A percentile compares a stretch with the other conserved stretches of the same genome.
These are phyloP conservation scores for Neoitamus cyanurus DNA, from an alignment of 2,888 invertebrate genomes.

Conservation along the genomic window DNA sequence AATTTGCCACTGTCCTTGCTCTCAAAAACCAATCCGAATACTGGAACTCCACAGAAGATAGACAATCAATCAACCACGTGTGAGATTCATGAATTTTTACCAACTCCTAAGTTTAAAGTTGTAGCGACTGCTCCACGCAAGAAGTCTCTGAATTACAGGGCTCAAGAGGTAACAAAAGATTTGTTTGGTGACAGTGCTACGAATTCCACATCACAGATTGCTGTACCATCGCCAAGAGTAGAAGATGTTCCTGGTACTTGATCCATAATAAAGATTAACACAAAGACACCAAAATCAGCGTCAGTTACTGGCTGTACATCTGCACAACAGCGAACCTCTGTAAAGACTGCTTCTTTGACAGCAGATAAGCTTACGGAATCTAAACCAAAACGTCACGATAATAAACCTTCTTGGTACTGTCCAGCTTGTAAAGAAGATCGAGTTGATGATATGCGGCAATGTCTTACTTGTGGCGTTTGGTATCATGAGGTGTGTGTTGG, in stretches of 20 bases:
- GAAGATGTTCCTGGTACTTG: conserved; percentile 13
- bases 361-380: background rate
- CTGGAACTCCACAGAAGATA: conserved; percentile 38
- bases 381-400: background rate
- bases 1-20: conserved; percentile 9
- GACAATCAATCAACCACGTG: conserved; percentile 28
- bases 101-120: conserved; percentile 44
- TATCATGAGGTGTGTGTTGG: conserved; percentile 11
- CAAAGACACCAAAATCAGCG: conserved; percentile 5
- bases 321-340: conserved; percentile 4
- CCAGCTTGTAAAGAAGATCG: conserved; percentile 44
- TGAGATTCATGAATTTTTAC: conserved; percentile 25
- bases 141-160: conserved; percentile 40
- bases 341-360: conserved; percentile 6
- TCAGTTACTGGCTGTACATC: conserved; percentile 5
- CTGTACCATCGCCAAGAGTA: conserved; percentile 9
- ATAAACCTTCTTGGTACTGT: conserved; percentile 26
- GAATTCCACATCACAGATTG: conserved; percentile 9
- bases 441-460: conserved; percentile 42
- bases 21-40: conserved; percentile 7
- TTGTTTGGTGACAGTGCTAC: conserved; percentile 40
- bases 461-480: conserved; percentile 34
- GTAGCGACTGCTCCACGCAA: conserved; percentile 33
- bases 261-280: background rate
- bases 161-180: conserved; percentile 42